phyloP scores from a whole-genome alignment of 1,140 invertebrate genomes.

The Samia ricini region DNA sequence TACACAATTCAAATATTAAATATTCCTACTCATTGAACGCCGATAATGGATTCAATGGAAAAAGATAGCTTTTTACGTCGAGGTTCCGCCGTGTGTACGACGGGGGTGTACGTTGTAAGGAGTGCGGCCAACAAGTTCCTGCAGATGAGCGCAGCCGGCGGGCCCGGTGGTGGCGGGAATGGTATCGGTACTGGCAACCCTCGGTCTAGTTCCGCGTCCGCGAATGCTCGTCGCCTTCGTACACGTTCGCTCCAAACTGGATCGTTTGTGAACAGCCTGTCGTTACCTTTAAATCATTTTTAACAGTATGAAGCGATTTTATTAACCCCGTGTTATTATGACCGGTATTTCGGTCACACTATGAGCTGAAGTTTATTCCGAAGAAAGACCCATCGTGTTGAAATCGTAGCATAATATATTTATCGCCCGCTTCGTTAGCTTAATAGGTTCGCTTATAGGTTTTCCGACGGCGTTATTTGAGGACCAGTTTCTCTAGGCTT shows the following conservation, averaged over 20 bases:
- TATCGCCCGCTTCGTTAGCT: too few species aligned
- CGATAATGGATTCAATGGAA: slow-evolving; percentile 80
- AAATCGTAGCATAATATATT: too few species aligned
- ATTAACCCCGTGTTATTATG: too few species aligned
- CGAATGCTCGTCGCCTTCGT: slow-evolving; percentile 77
- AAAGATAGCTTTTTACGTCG: slow-evolving; percentile 76
- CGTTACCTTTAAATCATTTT: slow-evolving; percentile 24
- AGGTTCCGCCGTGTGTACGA: slow-evolving; percentile 20
- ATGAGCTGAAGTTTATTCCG: too few species aligned
- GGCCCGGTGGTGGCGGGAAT: slow-evolving; percentile 19
- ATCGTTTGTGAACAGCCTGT: slow-evolving; percentile 31
- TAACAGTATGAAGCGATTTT: not conserved
- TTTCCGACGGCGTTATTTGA: too few species aligned
- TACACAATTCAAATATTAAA: not conserved
- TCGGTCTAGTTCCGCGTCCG: slow-evolving; percentile 76
- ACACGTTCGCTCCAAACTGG: slow-evolving; percentile 73
- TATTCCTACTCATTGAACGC: slow-evolving; percentile 57
- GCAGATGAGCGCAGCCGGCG: slow-evolving; percentile 35
- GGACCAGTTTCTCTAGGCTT: too few species aligned
- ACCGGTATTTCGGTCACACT: too few species aligned
- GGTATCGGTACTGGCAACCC: slow-evolving; percentile 22
- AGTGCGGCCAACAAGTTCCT: slow-evolving; percentile 51
- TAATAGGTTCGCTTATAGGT: too few species aligned
- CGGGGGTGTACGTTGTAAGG: slow-evolving; percentile 41
- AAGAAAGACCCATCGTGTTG: too few species aligned